Conservation (phyloP, 2,888 invertebrate genomes). For the Drosophila trichaetosa region DNA sequence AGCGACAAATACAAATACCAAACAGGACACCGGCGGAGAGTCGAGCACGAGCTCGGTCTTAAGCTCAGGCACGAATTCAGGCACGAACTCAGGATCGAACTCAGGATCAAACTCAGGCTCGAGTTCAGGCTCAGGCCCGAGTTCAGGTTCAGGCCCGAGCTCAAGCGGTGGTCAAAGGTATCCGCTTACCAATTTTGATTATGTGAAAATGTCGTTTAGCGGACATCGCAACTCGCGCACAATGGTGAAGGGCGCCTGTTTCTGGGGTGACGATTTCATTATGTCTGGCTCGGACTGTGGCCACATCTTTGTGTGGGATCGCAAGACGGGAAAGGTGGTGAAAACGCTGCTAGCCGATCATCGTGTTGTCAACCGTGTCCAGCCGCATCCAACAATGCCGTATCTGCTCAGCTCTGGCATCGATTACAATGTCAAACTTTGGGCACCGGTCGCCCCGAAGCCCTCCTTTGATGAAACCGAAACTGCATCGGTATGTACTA, state of each 20-base stretch:
- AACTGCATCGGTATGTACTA: constrained; percentile 86
- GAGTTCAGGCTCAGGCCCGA: fast-evolving
- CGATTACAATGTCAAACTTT: constrained; percentile 94
- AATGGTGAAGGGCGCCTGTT: constrained; percentile 94
- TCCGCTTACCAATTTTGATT: constrained; percentile 75
- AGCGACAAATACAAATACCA: neutral
- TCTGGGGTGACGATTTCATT: constrained; percentile 92
- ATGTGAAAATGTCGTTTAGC: constrained; percentile 89
- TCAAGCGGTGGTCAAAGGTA: constrained; percentile 9
- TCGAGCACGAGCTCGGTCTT: neutral
- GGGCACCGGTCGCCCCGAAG: constrained; percentile 89
- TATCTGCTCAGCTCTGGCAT: constrained; percentile 94
- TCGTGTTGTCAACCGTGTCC: constrained; percentile 93
- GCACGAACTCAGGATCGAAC: fast-evolving
- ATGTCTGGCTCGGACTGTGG: constrained; percentile 96
- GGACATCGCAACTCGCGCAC: constrained; percentile 93
- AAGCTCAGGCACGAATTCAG: neutral
- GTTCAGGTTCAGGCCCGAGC: fast-evolving
- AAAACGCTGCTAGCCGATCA: constrained; percentile 92
- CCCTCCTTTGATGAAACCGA: constrained; percentile 87
- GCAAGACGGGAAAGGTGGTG: constrained; percentile 89
- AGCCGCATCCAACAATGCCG: constrained; percentile 92
- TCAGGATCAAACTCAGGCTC: neutral
- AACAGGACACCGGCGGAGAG: neutral
- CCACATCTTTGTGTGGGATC: constrained; percentile 93